Conservation (phyloP, 2,888 invertebrate species). For the Spodoptera exigua region DNA sequence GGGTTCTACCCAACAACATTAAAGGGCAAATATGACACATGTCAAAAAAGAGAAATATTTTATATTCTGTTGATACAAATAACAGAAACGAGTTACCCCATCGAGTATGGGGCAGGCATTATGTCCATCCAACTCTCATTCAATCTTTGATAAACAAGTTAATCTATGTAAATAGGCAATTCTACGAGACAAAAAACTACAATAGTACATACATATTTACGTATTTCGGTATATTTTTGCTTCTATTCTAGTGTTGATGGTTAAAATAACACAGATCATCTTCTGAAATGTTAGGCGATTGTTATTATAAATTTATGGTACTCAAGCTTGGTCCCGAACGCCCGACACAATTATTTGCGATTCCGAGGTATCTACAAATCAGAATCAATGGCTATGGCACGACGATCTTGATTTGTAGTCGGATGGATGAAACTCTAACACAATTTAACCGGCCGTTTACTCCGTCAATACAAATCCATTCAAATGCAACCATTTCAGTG, state of each 20-base stretch:
- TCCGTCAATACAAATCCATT: conserved; percentile 23
- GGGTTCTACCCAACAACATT: conserved; percentile 44
- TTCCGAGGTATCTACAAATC: conserved; percentile 27
- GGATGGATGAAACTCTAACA: conserved; percentile 21
- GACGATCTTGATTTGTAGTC: conserved; percentile 27
- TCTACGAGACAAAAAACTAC: background rate
- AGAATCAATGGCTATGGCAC: conserved; percentile 33
- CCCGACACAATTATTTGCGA: conserved; percentile 36
- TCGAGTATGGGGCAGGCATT: conserved; percentile 7
- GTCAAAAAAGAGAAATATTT: conserved; percentile 44
- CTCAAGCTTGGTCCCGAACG: conserved; percentile 6
- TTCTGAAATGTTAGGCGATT: conserved; percentile 19
- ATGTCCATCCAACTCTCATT: conserved; percentile 4
- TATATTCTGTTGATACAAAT: conserved; percentile 39
- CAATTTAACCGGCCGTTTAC: conserved; percentile 30
- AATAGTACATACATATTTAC: background rate
- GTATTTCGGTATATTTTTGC: conserved; percentile 1
- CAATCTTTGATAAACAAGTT: conserved; percentile 11
- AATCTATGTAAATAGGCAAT: background rate
- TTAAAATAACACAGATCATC: background rate
- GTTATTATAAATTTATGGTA: conserved; percentile 6
- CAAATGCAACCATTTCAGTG: conserved; percentile 19
- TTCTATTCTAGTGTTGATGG: conserved; percentile 1
- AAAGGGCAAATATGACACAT: conserved; percentile 47
- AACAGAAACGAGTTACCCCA: conserved; percentile 25